These are phyloP conservation scores for Drosophila sp. DNA, from an alignment of 1,140 invertebrate genomes.

Conservation along the genomic window DNA sequence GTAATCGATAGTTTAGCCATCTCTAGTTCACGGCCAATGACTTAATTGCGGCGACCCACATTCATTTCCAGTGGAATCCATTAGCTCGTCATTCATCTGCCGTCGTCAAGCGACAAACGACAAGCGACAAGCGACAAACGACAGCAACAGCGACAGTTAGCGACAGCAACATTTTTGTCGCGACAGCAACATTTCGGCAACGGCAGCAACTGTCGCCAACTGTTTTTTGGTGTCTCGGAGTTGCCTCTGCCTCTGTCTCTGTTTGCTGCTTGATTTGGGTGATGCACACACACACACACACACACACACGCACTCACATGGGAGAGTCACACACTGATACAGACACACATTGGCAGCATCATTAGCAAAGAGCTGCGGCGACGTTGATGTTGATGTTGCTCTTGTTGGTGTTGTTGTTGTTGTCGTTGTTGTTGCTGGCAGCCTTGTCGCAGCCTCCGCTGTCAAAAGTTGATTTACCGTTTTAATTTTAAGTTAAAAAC, in stretches of 20 bases:
- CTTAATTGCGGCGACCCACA: slow-evolving; percentile 46
- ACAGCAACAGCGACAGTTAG: slow-evolving; percentile 44
- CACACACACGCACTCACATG: slow-evolving; percentile 32
- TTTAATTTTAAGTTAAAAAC: slow-evolving; percentile 85
- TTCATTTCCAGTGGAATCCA: slow-evolving; percentile 23
- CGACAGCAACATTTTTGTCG: slow-evolving; percentile 51
- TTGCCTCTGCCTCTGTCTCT: slow-evolving; percentile 4
- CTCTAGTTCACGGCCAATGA: slow-evolving; percentile 25
- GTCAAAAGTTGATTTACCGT: slow-evolving; percentile 84
- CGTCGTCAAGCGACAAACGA: not conserved
- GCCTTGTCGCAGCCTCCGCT: slow-evolving; percentile 72
- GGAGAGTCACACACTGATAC: slow-evolving; percentile 2
- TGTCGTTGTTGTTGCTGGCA: slow-evolving; percentile 58
- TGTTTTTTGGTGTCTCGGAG: slow-evolving; percentile 52
- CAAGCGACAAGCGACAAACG: slow-evolving; percentile 41
- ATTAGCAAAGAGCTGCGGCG: slow-evolving; percentile 73
- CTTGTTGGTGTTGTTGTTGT: not conserved
- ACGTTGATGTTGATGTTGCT: slow-evolving; percentile 21
- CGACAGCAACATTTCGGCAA: slow-evolving; percentile 65
- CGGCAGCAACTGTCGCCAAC: slow-evolving; percentile 75
- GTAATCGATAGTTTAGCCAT: not conserved
- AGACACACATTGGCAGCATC: slow-evolving; percentile 59
- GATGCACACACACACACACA: slow-evolving; percentile 65
- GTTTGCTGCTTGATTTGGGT: slow-evolving; percentile 68
- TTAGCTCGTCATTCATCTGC: slow-evolving; percentile 10